Base-by-base conservation (phyloP, 2,797 vertebrate species). In the Propithecus deckenii region DNA sequence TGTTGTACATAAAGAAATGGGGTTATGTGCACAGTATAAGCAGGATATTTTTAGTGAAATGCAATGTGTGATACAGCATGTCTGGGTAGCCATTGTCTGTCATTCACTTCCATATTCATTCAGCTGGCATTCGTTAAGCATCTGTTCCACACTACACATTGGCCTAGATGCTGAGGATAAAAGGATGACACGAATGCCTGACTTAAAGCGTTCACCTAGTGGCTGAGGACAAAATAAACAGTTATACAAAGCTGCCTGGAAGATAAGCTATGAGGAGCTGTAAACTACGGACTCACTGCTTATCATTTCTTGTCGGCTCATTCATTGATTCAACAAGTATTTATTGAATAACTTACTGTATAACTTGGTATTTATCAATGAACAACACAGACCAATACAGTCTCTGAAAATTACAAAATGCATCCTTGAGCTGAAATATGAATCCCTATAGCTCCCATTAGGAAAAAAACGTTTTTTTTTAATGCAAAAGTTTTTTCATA, bases 371-470 rank as follows among this genome's bases (percentile, higher is more conserved):
- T 91, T 38, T 91, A 12, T 89, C n/a, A 10, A 2, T 92, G 46
- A 55, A 14, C 38, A 81, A 72, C 0, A 0, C 9, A 43, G 23
- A 1, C 5, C 30, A 69, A 65, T 90, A 15, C 22, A 25, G 15
- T 76, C 38, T 86, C 52, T 74, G 48, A 61, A 81, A 78, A 83
- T 75, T 72, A 86, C 20, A 80, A 78, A 86, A 48, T 69, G 4
- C 17, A 20, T 52, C 28, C 13, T 88, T 38, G n/a, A 72, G 61
- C 10, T 75, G 46, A 57, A 81, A 38, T 94, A 63, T 75, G 9
- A 89, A 89, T 89, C 67, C 10, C 35, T 18, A 0, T 20, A 9
- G 41, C 30, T 69, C 1, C 7, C 7, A 7, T 43, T 83, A 35
- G 20, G 25, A 81, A 38, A 59, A 76, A 80, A 30, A 7, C 8